Evolutionary conservation across 2,113 vertebrate genomes (phyloP).

Genomic region (Potamarius usumacintae): DNA sequence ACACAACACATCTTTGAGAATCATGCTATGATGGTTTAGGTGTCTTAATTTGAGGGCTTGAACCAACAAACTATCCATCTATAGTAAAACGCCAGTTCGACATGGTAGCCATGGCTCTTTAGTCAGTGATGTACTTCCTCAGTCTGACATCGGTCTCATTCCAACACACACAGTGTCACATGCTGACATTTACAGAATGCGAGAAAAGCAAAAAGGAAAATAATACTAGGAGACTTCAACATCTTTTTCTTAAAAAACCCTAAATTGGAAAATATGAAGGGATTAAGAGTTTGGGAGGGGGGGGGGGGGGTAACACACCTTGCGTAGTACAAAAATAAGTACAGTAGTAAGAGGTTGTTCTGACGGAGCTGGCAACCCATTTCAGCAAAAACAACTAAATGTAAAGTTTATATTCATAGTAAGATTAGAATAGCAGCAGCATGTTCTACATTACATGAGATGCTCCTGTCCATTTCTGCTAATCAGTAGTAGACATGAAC

Average conservation of each 20-base stretch:
- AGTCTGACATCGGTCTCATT: not conserved
- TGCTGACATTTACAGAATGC: not conserved
- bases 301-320: too few species aligned
- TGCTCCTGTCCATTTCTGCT: constrained; percentile 40
- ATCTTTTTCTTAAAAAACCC: not conserved
- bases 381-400: constrained; percentile 46
- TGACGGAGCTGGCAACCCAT: constrained; percentile 14
- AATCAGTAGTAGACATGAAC: constrained; percentile 13
- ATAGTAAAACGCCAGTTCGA: not conserved
- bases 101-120: not conserved
- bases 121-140: not conserved
- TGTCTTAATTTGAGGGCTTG: not conserved
- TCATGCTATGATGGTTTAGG: not conserved
- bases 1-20: not conserved
- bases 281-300: too few species aligned
- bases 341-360: constrained; percentile 5
- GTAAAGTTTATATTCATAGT: constrained; percentile 65
- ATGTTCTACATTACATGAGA: constrained; percentile 49
- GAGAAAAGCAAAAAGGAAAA: not conserved
- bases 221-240: not conserved
- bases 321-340: too few species aligned
- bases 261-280: not conserved
- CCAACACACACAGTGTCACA: not conserved
- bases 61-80: not conserved
- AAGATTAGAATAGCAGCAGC: constrained; percentile 52